Conservation (phyloP, 2,113 vertebrate genomes). For the Eulemur macaco region DNA sequence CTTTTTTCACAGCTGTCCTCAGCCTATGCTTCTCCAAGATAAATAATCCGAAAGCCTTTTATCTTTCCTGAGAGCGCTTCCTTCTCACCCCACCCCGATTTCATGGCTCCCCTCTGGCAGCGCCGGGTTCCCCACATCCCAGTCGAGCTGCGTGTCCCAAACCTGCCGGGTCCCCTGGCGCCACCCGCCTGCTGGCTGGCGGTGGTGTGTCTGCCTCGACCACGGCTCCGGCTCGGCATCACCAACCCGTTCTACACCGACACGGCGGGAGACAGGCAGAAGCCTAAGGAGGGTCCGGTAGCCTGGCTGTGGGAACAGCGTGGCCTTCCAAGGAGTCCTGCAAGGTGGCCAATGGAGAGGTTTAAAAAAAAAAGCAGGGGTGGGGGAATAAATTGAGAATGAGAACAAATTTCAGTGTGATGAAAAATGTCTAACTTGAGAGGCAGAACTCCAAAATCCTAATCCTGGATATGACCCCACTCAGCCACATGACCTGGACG, state of each 20-base stretch:
- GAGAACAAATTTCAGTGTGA: not conserved
- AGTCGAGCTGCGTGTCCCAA: not conserved
- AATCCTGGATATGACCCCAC: not conserved
- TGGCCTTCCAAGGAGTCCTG: not conserved
- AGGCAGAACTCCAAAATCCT: not conserved
- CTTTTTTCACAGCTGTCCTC: constrained; percentile 31
- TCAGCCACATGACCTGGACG: not conserved
- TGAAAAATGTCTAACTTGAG: not conserved
- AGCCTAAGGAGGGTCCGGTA: not conserved
- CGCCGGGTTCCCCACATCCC: not conserved
- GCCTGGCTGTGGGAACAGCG: not conserved
- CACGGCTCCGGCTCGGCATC: not conserved
- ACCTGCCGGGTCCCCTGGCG: too few species aligned
- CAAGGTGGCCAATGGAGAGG: not conserved
- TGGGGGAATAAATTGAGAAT: not conserved
- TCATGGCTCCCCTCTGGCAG: not conserved
- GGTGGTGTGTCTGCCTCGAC: not conserved
- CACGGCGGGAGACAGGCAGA: not conserved
- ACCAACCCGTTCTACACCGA: not conserved
- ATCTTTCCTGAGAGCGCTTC: not conserved
- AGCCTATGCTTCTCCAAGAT: constrained; percentile 52
- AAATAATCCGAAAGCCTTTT: constrained; percentile 58
- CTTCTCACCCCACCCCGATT: not conserved
- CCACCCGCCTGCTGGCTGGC: not conserved
- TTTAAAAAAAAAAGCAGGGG: not conserved